Evolutionary conservation across 1,140 invertebrate genomes (phyloP), one percentile per base, ranked within the genome.

Genomic region (Macrobrachium nipponense): DNA sequence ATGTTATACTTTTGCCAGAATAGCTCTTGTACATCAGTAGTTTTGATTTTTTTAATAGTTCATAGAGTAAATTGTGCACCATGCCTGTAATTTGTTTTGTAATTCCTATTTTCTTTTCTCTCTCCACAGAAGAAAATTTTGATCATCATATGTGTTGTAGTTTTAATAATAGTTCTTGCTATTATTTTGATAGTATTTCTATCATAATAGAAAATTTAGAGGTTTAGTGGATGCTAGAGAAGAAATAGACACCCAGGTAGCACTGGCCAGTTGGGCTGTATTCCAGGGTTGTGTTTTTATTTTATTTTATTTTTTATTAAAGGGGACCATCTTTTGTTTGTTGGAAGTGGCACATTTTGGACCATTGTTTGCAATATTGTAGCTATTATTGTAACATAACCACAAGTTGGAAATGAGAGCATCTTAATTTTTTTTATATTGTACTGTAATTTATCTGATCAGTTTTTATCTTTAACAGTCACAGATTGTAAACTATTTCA

Each of bases 81-180:
- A 73, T 43, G 58, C 68, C 77, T 77, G 80, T 60, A 61, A 72
- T 86, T 86, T 80, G 73, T 79, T 86, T 86, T 80, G 83, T 86
- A 86, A 86, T 86, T 86, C 77, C 75, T 18, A 73, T 86, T 86
- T 86, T 85, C 70, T 68, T 86, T 86, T 68, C 80, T 86, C 83
- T 86, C 77, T 86, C 83, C 83, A 86, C 83, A 86, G 83, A 86
- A 86, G 83, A 86, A 86, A 86, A 86, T 86, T 86, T 80, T 86
- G 83, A 86, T 86, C 83, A 86, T 86, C 83, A 86, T 86, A 86
- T 86, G 83, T 86, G 58, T 86, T 80, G 61, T 86, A 80, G 83
- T 86, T 86, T 51, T 79, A 59, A 80, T 86, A 80, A 23, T 86
- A 80, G 83, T 86, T 80, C 75, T 86, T 73, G 68, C 60, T 80